Evolutionary conservation across 2,888 invertebrate genomes (phyloP).

Genomic region (Apeira syringaria): DNA sequence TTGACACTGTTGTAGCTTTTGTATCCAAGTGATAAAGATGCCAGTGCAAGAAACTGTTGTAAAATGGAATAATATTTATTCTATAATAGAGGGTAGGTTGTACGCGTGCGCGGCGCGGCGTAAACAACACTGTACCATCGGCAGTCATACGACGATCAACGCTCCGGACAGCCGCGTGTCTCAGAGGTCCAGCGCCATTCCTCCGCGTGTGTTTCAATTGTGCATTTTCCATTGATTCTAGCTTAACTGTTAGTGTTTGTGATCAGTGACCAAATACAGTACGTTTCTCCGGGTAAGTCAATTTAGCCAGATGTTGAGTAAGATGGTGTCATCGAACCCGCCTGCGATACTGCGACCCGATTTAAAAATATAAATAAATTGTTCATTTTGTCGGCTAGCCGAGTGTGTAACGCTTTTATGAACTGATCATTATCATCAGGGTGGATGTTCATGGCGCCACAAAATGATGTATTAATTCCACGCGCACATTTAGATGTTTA

Average conservation of each 20-base stretch:
- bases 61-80: conserved; percentile 29
- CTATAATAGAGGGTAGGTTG: conserved; percentile 51
- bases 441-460: conserved; percentile 17
- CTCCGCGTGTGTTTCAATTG: conserved; percentile 60
- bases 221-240: conserved; percentile 40
- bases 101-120: conserved; percentile 64
- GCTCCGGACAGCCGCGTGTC: conserved; percentile 42
- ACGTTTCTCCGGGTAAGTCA: conserved; percentile 56
- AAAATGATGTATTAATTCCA: conserved; percentile 17
- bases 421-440: conserved; percentile 23
- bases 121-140: conserved; percentile 53
- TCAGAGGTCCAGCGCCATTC: conserved; percentile 23
- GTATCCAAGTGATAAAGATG: conserved; percentile 29
- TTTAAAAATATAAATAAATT: conserved; percentile 42
- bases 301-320: neutral
- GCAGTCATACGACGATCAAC: conserved; percentile 57
- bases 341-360: conserved; percentile 38
- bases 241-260: conserved; percentile 39
- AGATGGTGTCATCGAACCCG: conserved; percentile 1
- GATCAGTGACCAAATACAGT: conserved; percentile 41
- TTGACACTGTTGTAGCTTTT: conserved; percentile 29
- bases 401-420: conserved; percentile 23
- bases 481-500: conserved; percentile 7
- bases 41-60: conserved; percentile 27
- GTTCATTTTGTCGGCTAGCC: conserved; percentile 21